These are phyloP conservation scores for Yponomeuta evonymella DNA, from an alignment of 2,888 invertebrate genomes.

Conservation along the genomic window DNA sequence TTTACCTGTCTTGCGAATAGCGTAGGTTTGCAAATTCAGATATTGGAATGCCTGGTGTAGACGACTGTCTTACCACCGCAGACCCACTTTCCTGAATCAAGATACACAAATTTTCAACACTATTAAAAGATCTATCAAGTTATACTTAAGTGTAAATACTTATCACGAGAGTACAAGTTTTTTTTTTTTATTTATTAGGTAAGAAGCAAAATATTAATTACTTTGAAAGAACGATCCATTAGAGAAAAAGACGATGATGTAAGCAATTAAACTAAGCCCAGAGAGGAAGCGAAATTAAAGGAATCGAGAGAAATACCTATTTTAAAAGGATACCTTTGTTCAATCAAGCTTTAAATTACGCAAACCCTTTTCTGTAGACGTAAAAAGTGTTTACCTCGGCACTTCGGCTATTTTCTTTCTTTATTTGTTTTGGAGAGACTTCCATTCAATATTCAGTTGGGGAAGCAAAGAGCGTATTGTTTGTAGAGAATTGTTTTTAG, in stretches of 20 bases:
- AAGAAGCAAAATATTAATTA: background rate
- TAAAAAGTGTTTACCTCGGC: slow-evolving; percentile 2
- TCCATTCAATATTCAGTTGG: background rate
- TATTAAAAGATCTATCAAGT: too few relatives aligned
- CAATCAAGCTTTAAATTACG: slow-evolving; percentile 9
- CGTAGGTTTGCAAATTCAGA: too few relatives aligned
- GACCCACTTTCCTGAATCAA: too few relatives aligned
- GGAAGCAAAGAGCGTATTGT: background rate
- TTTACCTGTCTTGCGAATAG: background rate
- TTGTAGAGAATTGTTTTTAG: background rate
- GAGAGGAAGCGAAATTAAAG: background rate
- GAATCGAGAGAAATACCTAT: background rate
- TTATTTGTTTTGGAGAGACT: background rate
- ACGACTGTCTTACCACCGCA: too few relatives aligned
- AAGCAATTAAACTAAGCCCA: background rate
- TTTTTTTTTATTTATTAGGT: background rate
- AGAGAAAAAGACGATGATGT: background rate
- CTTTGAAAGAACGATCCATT: background rate
- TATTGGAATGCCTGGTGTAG: too few relatives aligned
- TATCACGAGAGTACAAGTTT: background rate
- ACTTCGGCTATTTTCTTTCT: background rate
- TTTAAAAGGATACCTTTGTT: slow-evolving; percentile 7
- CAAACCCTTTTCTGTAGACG: background rate
- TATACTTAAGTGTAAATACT: too few relatives aligned
- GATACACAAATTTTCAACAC: too few relatives aligned